Conservation (phyloP, 1,140 invertebrate genomes). For the Periplaneta americana region DNA sequence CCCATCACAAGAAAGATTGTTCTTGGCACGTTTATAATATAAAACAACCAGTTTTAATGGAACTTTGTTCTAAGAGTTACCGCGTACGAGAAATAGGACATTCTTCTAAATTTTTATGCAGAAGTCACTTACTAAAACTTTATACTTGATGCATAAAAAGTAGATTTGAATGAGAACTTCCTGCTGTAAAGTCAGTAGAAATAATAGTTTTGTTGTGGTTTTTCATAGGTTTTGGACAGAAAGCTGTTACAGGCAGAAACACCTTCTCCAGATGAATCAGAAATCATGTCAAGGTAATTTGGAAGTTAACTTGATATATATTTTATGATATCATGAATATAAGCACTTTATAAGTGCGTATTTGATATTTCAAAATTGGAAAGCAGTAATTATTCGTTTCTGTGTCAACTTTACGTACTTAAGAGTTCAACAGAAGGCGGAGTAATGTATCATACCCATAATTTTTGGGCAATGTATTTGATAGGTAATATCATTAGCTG, state of each 20-base stretch:
- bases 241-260: slow-evolving; percentile 38
- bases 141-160: background rate
- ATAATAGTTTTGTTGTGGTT: slow-evolving; percentile 15
- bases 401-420: too few species aligned
- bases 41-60: background rate
- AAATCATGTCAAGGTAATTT: background rate
- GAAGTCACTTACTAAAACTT: background rate
- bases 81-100: background rate
- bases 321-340: too few species aligned
- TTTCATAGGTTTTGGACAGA: background rate
- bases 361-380: too few species aligned
- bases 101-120: background rate
- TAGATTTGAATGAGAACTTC: background rate
- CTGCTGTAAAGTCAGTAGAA: slow-evolving; percentile 30
- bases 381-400: too few species aligned
- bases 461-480: too few species aligned
- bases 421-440: too few species aligned
- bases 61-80: background rate
- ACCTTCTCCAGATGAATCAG: slow-evolving; percentile 34
- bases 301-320: too few species aligned
- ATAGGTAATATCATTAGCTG: too few species aligned
- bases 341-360: too few species aligned
- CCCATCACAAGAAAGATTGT: background rate
- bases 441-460: too few species aligned
- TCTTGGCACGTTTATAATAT: background rate